Evolutionary conservation across 2,113 vertebrate genomes (phyloP), one percentile per base, ranked within the genome.

Genomic region (Heliornis fulica): DNA sequence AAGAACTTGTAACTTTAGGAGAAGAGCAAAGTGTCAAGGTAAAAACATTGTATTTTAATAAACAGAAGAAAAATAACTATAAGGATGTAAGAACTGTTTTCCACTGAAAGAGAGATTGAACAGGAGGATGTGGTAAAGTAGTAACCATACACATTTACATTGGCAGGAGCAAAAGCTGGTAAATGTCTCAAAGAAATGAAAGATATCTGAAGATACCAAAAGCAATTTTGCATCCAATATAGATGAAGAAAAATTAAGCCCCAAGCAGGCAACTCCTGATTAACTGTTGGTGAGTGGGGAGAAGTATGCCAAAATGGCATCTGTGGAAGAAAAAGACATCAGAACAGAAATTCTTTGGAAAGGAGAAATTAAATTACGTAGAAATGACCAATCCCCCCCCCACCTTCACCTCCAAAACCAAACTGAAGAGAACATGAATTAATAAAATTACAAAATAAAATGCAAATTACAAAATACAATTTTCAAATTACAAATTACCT

Each of bases 281-380:
- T 72, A 68, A 57, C 36, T 23, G 7, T 12, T 21, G 11, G 4
- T 68, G 36, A 53, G 22, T 25, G 31, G 25, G 15, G 7, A 69
- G 5, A 79, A 63, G 23, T 68, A 46, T 66, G 12, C 13, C 8
- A 9, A 23, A 83, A 60, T 34, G 9, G 4, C 9, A 61, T 38
- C 23, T 70, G 7, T 69, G 28, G 56, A 45, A 70, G 9, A 59
- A 46, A 38, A 76, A 57, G 15, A 8, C 6, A 56, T 31, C 18
- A 17, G 2, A 10, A 29, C 4, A 48, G 9, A 26, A 1, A 6
- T 28, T 75, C 71, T 3, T 34, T 50, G 0, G 0, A 51, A 63
- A 83, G 5, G 1, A 61, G 21, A 87, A 76, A 83, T 68, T 54
- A 77, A 45, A 50, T 54, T 45, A 41, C 22, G 17, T 29, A 51